phyloP scores from a whole-genome alignment of 2,888 invertebrate species.

The Drosophila flavopinicola region DNA sequence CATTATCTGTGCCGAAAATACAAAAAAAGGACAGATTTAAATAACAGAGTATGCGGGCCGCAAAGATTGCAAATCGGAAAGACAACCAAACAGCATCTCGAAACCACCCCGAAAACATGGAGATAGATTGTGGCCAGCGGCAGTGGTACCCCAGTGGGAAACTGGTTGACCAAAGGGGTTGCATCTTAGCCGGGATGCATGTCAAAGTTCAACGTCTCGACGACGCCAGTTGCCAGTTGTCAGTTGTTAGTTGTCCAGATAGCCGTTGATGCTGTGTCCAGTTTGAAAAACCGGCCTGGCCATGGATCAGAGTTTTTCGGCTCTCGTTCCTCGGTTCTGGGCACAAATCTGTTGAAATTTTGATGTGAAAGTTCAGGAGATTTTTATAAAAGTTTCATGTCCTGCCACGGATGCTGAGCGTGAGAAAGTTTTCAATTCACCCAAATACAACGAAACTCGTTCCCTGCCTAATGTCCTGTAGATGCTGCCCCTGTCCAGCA shows the following conservation, averaged over 20 bases:
- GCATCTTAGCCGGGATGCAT: slow-evolving; percentile 73
- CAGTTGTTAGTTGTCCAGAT: slow-evolving; percentile 7
- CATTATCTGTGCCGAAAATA: slow-evolving; percentile 72
- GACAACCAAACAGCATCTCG: slow-evolving; percentile 45
- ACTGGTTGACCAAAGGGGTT: slow-evolving; percentile 65
- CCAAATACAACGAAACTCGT: slow-evolving; percentile 54
- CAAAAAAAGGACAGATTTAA: slow-evolving; percentile 15
- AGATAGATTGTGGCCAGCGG: slow-evolving; percentile 56
- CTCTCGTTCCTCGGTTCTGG: slow-evolving; percentile 44
- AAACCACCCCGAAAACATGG: slow-evolving; percentile 50
- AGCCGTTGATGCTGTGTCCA: slow-evolving; percentile 70
- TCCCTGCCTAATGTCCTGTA: slow-evolving; percentile 61
- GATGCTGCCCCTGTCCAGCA: slow-evolving; percentile 28
- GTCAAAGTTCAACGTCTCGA: slow-evolving; percentile 72
- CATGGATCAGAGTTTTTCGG: slow-evolving; percentile 21
- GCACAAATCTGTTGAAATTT: slow-evolving; percentile 76
- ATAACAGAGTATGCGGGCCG: slow-evolving; percentile 61
- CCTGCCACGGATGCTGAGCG: slow-evolving; percentile 71
- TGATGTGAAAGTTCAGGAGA: slow-evolving; percentile 76
- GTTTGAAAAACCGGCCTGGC: slow-evolving; percentile 72
- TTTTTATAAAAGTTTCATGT: slow-evolving; percentile 74
- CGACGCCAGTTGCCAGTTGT: slow-evolving; percentile 21
- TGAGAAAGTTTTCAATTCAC: slow-evolving; percentile 61
- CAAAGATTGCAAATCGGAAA: slow-evolving; percentile 57
- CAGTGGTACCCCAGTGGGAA: slow-evolving; percentile 29